Evolutionary conservation across 2,113 vertebrate species (phyloP).

Genomic region (Trogon surrucura): DNA sequence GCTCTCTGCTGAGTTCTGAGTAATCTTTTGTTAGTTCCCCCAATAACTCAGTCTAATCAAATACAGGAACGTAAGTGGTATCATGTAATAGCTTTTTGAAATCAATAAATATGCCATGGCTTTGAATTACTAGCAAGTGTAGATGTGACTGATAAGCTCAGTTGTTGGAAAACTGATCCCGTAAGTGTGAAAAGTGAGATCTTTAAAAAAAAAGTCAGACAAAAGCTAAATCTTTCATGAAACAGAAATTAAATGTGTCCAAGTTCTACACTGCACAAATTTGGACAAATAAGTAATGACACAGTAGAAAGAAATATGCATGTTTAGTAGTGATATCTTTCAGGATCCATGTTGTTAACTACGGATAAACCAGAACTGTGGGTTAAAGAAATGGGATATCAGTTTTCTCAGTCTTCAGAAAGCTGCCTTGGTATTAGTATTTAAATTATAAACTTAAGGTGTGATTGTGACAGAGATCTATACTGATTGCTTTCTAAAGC

Average conservation of each 20-base stretch:
- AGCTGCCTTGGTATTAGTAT: background rate
- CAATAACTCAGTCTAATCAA: constrained; percentile 56
- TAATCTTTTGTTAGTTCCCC: constrained; percentile 40
- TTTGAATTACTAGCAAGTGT: constrained; percentile 45
- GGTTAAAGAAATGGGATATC: background rate
- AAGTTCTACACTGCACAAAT: background rate
- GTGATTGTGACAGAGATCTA: background rate
- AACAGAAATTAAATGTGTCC: background rate
- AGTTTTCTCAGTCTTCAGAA: background rate
- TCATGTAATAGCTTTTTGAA: constrained; percentile 58
- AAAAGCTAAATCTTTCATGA: constrained; percentile 1
- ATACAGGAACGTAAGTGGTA: constrained; percentile 16
- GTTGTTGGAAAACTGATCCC: constrained; percentile 52
- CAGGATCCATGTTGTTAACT: background rate
- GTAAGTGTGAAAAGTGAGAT: constrained; percentile 39
- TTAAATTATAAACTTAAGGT: background rate
- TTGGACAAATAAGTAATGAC: background rate
- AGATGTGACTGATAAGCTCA: constrained; percentile 56
- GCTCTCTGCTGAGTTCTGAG: constrained; percentile 20
- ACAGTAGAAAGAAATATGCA: background rate
- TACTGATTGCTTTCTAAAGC: background rate
- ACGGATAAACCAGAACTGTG: background rate
- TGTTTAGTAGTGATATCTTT: background rate
- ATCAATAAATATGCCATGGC: constrained; percentile 62
- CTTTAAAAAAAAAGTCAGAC: constrained; percentile 14